These are phyloP conservation scores for Sipha maydis DNA, from an alignment of 2,888 invertebrate species.

Conservation along the genomic window DNA sequence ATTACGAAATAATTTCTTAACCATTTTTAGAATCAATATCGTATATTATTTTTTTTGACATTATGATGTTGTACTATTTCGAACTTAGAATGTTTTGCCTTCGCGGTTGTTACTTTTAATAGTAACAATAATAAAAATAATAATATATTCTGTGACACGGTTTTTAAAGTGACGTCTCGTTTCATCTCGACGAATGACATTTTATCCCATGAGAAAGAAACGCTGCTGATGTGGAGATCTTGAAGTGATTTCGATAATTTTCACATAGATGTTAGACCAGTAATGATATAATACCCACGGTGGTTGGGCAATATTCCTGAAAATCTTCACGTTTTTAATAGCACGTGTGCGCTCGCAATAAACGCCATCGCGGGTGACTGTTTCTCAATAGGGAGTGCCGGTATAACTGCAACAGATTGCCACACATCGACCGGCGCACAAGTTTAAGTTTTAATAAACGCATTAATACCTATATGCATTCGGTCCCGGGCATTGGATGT, in stretches of 20 bases:
- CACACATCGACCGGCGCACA: not conserved
- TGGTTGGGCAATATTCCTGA: constrained; percentile 1
- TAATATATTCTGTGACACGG: too few relatives aligned
- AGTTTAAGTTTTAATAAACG: not conserved
- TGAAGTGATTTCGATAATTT: not conserved
- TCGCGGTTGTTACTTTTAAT: too few relatives aligned
- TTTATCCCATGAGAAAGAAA: too few relatives aligned
- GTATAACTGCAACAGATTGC: not conserved
- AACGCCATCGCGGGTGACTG: not conserved
- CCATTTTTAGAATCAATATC: too few relatives aligned
- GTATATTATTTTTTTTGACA: too few relatives aligned
- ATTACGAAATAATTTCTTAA: too few relatives aligned
- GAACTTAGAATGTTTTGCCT: too few relatives aligned
- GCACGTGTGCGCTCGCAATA: not conserved
- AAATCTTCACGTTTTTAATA: not conserved
- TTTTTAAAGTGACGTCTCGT: too few relatives aligned
- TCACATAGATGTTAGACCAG: not conserved
- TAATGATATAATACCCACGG: too few relatives aligned
- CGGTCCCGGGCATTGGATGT: constrained; percentile 6
- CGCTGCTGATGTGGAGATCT: not conserved
- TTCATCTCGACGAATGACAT: too few relatives aligned
- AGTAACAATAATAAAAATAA: too few relatives aligned
- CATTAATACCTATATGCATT: not conserved
- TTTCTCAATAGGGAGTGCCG: constrained; percentile 53
- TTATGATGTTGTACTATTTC: too few relatives aligned